phyloP scores from a whole-genome alignment of 2,113 vertebrate species.

The Saccopteryx leptura region DNA sequence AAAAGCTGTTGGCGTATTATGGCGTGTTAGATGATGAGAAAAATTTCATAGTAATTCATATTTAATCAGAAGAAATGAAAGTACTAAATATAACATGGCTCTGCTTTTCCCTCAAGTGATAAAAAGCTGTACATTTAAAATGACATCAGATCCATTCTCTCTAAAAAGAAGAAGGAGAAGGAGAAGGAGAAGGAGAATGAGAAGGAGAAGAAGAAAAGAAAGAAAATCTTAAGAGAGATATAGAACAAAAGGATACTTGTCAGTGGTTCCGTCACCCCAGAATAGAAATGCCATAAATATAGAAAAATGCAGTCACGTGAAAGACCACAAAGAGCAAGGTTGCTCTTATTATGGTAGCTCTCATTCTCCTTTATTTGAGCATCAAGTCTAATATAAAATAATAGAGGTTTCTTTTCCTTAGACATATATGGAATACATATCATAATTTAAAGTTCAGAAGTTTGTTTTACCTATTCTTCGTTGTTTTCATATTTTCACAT shows the following conservation, averaged over 20 bases:
- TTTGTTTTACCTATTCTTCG: background rate
- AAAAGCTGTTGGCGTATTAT: slow-evolving; percentile 97
- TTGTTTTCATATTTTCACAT: background rate
- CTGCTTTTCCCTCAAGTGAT: slow-evolving; percentile 95
- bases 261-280: slow-evolving; percentile 72
- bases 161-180: slow-evolving; percentile 85
- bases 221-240: slow-evolving; percentile 80
- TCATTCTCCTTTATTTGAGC: slow-evolving; percentile 52
- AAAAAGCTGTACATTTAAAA: slow-evolving; percentile 97
- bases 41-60: slow-evolving; percentile 98
- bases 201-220: slow-evolving; percentile 83
- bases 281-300: slow-evolving; percentile 80
- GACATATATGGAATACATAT: slow-evolving; percentile 38
- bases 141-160: slow-evolving; percentile 93
- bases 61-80: slow-evolving; percentile 98
- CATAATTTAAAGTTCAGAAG: slow-evolving; percentile 35
- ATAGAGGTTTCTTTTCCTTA: slow-evolving; percentile 1
- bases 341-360: slow-evolving; percentile 27
- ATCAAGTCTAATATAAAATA: slow-evolving; percentile 10
- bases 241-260: slow-evolving; percentile 84
- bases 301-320: slow-evolving; percentile 67
- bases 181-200: slow-evolving; percentile 73
- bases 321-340: slow-evolving; percentile 40
- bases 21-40: slow-evolving; percentile 97
- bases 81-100: slow-evolving; percentile 97